Evolutionary conservation across 2,113 vertebrate species (phyloP).

Genomic region (Brienomyrus brachyistius): DNA sequence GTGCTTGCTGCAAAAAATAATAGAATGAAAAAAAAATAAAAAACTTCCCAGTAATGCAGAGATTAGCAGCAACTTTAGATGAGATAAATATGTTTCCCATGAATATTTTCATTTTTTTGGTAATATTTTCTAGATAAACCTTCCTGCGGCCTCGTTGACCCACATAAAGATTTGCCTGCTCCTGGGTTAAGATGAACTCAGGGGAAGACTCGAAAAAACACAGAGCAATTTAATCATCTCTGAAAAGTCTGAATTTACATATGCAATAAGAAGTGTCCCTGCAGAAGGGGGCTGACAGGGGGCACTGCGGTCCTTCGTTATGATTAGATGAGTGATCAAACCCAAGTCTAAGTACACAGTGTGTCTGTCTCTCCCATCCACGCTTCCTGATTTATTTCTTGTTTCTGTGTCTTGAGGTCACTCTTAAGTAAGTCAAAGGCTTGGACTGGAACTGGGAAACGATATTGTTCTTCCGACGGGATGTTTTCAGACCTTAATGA

Average conservation of each 20-base stretch:
- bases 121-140: conserved; percentile 7
- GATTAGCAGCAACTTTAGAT: neutral
- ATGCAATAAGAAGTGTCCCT: neutral
- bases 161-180: neutral
- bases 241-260: neutral
- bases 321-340: neutral
- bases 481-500: conserved; percentile 3
- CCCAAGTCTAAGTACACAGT: neutral
- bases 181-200: neutral
- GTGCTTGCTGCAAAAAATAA: neutral
- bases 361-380: neutral
- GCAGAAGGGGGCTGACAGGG: neutral
- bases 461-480: neutral
- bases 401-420: neutral
- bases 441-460: neutral
- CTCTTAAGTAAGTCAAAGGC: neutral
- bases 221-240: neutral
- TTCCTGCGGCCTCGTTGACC: neutral
- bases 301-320: neutral
- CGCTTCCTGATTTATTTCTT: neutral
- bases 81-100: neutral
- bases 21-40: neutral
- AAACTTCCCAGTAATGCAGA: neutral
- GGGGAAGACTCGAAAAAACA: neutral
- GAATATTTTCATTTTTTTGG: neutral